Conservation (phyloP, 2,113 vertebrate species). For the Microcebus griseorufus region DNA sequence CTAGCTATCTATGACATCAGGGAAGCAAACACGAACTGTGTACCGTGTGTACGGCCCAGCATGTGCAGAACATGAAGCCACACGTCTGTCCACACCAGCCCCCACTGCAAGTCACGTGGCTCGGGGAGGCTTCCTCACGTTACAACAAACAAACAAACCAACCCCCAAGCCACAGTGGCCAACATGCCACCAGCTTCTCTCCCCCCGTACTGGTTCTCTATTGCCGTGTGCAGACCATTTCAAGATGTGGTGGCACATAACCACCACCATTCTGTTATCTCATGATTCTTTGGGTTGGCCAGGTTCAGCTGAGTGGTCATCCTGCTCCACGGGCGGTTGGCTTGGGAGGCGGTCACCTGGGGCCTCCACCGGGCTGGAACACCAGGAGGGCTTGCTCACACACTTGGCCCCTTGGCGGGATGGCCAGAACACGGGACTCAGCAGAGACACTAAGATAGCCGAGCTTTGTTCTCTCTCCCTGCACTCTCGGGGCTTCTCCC, state of each 20-base stretch:
- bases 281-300: background rate
- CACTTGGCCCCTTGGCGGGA: background rate
- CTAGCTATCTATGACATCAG: background rate
- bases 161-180: background rate
- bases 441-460: background rate
- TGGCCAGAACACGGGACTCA: background rate
- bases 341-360: background rate
- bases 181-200: background rate
- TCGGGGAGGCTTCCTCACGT: background rate
- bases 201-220: accelerated
- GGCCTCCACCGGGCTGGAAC: too few relatives aligned
- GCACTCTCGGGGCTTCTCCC: background rate
- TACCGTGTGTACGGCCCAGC: constrained; percentile 36
- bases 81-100: background rate
- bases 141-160: background rate
- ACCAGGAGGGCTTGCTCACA: background rate
- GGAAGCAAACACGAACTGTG: background rate
- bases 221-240: background rate
- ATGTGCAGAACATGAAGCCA: background rate
- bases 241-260: background rate
- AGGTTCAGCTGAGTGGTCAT: background rate
- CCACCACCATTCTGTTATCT: background rate
- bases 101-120: background rate
- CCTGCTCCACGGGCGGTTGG: background rate
- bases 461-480: too few relatives aligned